Conservation (phyloP, 1,140 invertebrate genomes). For the Apis florea region DNA sequence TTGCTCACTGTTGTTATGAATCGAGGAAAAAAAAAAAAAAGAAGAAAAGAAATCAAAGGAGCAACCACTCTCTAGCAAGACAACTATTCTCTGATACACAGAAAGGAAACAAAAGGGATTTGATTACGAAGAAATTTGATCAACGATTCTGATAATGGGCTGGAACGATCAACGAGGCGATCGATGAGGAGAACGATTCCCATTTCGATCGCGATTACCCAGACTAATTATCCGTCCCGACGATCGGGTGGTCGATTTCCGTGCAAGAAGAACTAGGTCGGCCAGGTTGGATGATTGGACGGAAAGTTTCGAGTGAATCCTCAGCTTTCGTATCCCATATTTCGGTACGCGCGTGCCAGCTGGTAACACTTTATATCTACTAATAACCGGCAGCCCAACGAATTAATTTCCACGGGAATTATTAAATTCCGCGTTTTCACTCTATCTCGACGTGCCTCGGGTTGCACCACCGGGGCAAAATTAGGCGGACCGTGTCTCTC, state of each 20-base stretch:
- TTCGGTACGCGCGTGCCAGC: slow-evolving; percentile 25
- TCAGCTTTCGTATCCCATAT: slow-evolving; percentile 2
- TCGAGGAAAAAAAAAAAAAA: too few relatives aligned
- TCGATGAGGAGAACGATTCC: slow-evolving; percentile 14
- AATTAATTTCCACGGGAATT: slow-evolving; percentile 38
- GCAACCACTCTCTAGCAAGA: too few relatives aligned
- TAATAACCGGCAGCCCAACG: slow-evolving; percentile 23
- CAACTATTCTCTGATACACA: too few relatives aligned
- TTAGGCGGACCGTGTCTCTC: not conserved
- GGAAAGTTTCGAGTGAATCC: slow-evolving; percentile 43
- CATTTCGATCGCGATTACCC: slow-evolving; percentile 29
- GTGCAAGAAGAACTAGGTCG: slow-evolving; percentile 40
- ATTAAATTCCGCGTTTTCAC: slow-evolving; percentile 21
- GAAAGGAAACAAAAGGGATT: not conserved
- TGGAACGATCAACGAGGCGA: not conserved
- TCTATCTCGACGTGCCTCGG: not conserved
- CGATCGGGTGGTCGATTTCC: slow-evolving; percentile 22
- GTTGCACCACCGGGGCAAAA: too few relatives aligned
- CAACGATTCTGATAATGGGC: not conserved
- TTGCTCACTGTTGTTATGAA: too few relatives aligned
- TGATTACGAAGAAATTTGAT: not conserved
- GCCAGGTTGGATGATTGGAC: slow-evolving; percentile 13
- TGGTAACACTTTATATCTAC: slow-evolving; percentile 37
- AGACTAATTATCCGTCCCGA: slow-evolving; percentile 26
- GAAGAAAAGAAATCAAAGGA: too few relatives aligned